Conservation (phyloP, 2,797 vertebrate species). For the Paedocypris micromegethes region DNA sequence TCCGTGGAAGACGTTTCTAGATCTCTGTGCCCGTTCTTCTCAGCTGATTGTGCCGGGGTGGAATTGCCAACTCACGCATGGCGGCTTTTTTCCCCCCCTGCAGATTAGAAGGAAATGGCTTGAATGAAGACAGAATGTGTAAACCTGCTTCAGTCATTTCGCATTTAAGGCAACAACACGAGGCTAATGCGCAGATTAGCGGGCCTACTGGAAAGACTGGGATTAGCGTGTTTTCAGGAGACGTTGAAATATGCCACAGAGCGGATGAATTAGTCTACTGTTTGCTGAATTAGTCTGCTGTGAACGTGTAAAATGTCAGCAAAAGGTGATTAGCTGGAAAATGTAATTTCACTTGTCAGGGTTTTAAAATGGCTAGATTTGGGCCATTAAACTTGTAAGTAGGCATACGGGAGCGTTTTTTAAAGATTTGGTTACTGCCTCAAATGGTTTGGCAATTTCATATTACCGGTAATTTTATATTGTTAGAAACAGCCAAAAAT, state of each 20-base stretch:
- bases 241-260: slow-evolving; percentile 64
- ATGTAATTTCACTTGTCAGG: slow-evolving; percentile 61
- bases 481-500: too few relatives aligned
- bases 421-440: not conserved
- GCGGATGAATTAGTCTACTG: slow-evolving; percentile 66
- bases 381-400: slow-evolving; percentile 50
- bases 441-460: not conserved
- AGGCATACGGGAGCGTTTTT: slow-evolving; percentile 12
- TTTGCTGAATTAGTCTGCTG: slow-evolving; percentile 47
- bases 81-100: slow-evolving; percentile 52
- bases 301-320: slow-evolving; percentile 57
- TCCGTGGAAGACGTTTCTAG: slow-evolving; percentile 44
- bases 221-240: slow-evolving; percentile 49
- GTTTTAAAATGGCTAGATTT: slow-evolving; percentile 54
- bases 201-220: slow-evolving; percentile 59
- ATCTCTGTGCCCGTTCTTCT: slow-evolving; percentile 27
- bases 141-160: slow-evolving; percentile 58
- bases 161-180: slow-evolving; percentile 63
- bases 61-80: slow-evolving; percentile 37
- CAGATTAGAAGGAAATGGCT: slow-evolving; percentile 59
- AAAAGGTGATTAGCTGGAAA: slow-evolving; percentile 62
- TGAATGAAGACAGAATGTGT: slow-evolving; percentile 61
- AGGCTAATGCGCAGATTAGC: slow-evolving; percentile 67
- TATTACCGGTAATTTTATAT: too few relatives aligned
- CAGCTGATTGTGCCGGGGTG: slow-evolving; percentile 39